Evolutionary conservation across 2,888 invertebrate genomes (phyloP).

Genomic region (Mactromeris polynyma): DNA sequence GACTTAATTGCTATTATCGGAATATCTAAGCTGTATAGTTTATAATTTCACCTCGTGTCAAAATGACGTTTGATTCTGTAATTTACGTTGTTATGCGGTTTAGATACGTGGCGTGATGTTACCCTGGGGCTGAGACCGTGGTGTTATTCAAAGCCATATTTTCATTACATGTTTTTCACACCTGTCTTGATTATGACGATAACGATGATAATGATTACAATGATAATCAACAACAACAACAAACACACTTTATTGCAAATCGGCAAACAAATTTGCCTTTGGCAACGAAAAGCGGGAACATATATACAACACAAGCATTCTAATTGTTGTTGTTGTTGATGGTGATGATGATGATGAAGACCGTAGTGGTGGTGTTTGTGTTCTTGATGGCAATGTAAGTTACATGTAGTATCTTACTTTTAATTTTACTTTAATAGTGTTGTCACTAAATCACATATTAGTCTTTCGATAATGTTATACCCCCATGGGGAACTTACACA

Average conservation of each 20-base stretch:
- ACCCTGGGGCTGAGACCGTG: background rate
- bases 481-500: too few species aligned
- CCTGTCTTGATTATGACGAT: background rate
- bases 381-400: too few species aligned
- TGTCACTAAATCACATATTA: too few species aligned
- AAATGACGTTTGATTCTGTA: background rate
- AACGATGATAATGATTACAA: background rate
- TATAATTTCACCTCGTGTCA: background rate
- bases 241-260: too few species aligned
- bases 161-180: background rate
- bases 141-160: too few species aligned
- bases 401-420: too few species aligned
- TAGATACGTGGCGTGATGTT: background rate
- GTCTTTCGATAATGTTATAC: too few species aligned
- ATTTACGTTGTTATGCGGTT: background rate
- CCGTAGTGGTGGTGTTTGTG: background rate
- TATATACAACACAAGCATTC: background rate
- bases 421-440: too few species aligned
- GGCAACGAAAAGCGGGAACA: too few species aligned
- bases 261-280: too few species aligned
- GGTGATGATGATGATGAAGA: background rate
- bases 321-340: background rate
- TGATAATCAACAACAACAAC: background rate
- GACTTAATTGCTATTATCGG: background rate
- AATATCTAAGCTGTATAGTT: background rate